These are phyloP conservation scores for Syrphus vitripennis DNA, from an alignment of 2,888 invertebrate species.

Conservation along the genomic window DNA sequence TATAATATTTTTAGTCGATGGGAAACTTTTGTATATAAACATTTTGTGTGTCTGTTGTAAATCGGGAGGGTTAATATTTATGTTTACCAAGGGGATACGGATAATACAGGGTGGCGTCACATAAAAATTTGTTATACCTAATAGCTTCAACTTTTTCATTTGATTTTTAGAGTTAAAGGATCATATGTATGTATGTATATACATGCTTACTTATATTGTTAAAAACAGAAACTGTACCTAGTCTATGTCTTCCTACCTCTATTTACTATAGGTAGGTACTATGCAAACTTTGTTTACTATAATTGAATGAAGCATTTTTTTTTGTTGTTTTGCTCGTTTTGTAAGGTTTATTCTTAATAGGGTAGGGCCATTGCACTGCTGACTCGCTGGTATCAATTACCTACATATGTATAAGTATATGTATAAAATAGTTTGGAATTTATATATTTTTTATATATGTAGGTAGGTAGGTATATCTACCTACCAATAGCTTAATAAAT, in stretches of 20 bases:
- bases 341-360: conserved; percentile 3
- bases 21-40: conserved; percentile 42
- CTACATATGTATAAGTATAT: no score
- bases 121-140: conserved; percentile 29
- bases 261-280: neutral
- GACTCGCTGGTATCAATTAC: conserved; percentile 46
- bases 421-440: conserved; percentile 41
- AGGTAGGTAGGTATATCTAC: no score
- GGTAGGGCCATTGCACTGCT: conserved; percentile 57
- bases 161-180: neutral
- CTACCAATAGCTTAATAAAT: neutral
- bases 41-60: conserved; percentile 22
- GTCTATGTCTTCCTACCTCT: conserved; percentile 14
- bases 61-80: conserved; percentile 66
- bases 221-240: conserved; percentile 57
- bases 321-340: conserved; percentile 30
- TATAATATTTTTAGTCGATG: conserved; percentile 36
- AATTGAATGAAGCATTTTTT: conserved; percentile 50
- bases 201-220: neutral
- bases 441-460: neutral
- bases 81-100: conserved; percentile 59
- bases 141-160: conserved; percentile 30
- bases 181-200: neutral
- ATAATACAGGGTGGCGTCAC: conserved; percentile 55
- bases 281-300: conserved; percentile 53